phyloP scores from a whole-genome alignment of 2,888 invertebrate genomes.

The Alloplasta piceator region DNA sequence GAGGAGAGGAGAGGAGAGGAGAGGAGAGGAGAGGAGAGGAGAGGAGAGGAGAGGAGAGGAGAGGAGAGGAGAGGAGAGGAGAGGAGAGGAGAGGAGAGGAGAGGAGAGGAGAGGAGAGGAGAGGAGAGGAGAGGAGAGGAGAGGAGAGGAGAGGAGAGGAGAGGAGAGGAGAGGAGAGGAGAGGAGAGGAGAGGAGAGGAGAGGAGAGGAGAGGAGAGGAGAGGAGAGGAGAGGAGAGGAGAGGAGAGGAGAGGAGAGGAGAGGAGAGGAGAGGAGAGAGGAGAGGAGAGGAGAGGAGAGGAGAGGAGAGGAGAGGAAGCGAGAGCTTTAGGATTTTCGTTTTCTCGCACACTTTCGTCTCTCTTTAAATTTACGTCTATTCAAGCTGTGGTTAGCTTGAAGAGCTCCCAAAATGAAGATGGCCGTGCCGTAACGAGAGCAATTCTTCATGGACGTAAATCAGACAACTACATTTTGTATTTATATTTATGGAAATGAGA shows the following conservation, averaged over 20 bases:
- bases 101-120: not conserved
- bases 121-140: not conserved
- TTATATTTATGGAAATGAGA: not conserved
- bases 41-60: not conserved
- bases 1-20: not conserved
- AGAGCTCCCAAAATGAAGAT: not conserved
- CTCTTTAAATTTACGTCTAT: slow-evolving; percentile 7
- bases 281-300: too few relatives aligned
- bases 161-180: not conserved
- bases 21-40: not conserved
- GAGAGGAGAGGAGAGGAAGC: too few relatives aligned
- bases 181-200: not conserved
- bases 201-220: not conserved
- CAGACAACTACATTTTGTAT: slow-evolving; percentile 1
- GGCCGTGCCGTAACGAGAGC: not conserved
- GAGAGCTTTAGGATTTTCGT: slow-evolving; percentile 24
- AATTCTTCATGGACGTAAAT: not conserved
- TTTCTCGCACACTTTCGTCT: slow-evolving; percentile 23
- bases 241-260: not conserved
- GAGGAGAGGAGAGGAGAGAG: too few relatives aligned
- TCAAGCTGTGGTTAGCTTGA: not conserved
- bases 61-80: not conserved
- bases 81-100: not conserved
- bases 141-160: not conserved
- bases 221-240: not conserved